phyloP scores from a whole-genome alignment of 2,888 invertebrate species.

The Alviniconcha strummeri region DNA sequence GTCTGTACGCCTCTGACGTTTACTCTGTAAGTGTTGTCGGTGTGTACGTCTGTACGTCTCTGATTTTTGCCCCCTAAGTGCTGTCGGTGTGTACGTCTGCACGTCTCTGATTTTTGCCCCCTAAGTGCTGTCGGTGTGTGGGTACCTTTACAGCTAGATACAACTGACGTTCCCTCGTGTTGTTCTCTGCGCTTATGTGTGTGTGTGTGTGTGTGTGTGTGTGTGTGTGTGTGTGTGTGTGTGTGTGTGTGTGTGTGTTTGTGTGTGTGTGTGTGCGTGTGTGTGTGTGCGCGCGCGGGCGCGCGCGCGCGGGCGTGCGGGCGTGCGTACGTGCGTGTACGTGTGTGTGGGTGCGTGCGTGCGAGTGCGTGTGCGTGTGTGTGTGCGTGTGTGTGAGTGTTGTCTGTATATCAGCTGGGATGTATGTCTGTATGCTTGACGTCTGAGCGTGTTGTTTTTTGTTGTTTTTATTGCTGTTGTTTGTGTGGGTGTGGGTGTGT shows the following conservation, averaged over 20 bases:
- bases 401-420: neutral
- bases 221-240: neutral
- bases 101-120: too few relatives aligned
- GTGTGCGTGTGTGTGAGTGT: neutral
- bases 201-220: neutral
- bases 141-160: too few relatives aligned
- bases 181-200: neutral
- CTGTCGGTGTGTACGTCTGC: too few relatives aligned
- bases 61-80: too few relatives aligned
- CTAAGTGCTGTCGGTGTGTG: too few relatives aligned
- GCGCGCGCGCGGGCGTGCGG: neutral
- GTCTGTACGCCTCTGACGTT: too few relatives aligned
- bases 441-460: too few relatives aligned
- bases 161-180: neutral
- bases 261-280: neutral
- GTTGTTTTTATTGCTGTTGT: too few relatives aligned
- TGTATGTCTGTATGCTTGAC: too few relatives aligned
- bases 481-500: too few relatives aligned
- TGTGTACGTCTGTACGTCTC: too few relatives aligned
- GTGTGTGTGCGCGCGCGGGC: neutral
- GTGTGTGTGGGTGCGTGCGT: neutral
- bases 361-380: neutral
- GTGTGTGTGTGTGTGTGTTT: neutral
- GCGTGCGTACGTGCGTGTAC: neutral
- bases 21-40: too few relatives aligned